Conservation (phyloP, 2,113 vertebrate species). For the Lutjanus erythropterus region DNA sequence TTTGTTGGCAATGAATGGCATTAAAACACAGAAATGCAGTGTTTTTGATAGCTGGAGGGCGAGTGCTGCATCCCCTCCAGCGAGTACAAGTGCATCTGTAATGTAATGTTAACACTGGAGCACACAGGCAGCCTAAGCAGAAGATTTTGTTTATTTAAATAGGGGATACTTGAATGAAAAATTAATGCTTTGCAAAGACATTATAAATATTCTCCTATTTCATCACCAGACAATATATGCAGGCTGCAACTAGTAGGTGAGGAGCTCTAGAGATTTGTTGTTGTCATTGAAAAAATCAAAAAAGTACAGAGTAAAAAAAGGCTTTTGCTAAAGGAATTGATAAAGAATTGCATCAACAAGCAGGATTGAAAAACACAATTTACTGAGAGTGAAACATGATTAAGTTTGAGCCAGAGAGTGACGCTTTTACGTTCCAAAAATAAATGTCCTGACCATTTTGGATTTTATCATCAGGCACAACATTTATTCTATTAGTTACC, state of each 20-base stretch:
- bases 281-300: not conserved
- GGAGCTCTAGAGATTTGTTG: constrained; percentile 3
- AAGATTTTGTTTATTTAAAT: constrained; percentile 27
- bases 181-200: constrained; percentile 1
- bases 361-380: too few species aligned
- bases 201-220: constrained; percentile 11
- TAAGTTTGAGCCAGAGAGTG: too few species aligned
- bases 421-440: too few species aligned
- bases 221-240: not conserved
- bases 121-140: not conserved
- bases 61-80: constrained; percentile 18
- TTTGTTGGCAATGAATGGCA: constrained; percentile 11
- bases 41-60: constrained; percentile 15
- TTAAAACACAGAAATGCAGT: constrained; percentile 22
- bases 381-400: too few species aligned
- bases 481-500: not conserved
- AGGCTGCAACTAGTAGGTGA: not conserved
- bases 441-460: too few species aligned
- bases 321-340: not conserved
- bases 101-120: constrained; percentile 8
- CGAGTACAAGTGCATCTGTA: constrained; percentile 21
- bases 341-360: too few species aligned
- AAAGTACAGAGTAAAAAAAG: too few species aligned
- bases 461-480: not conserved
- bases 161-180: not conserved